These are phyloP conservation scores for Ophion ellenae DNA, from an alignment of 2,888 invertebrate genomes.

Conservation along the genomic window DNA sequence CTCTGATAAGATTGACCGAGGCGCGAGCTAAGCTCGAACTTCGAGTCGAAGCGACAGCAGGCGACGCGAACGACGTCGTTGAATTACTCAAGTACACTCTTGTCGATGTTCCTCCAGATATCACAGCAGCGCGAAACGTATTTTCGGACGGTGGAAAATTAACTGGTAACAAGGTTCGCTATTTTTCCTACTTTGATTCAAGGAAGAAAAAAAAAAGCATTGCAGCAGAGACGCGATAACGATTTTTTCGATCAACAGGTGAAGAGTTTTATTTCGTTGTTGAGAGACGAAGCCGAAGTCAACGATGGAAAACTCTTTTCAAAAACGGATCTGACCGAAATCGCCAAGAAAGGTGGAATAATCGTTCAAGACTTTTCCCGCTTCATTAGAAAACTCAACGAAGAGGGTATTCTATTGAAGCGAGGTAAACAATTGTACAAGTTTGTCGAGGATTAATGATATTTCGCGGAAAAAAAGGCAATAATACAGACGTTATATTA, in stretches of 20 bases:
- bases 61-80: slow-evolving; percentile 94
- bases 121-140: slow-evolving; percentile 83
- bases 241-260: slow-evolving; percentile 76
- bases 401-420: slow-evolving; percentile 93
- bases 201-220: background rate
- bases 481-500: background rate
- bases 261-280: slow-evolving; percentile 89
- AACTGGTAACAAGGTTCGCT: slow-evolving; percentile 82
- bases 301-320: slow-evolving; percentile 90
- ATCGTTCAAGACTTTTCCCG: slow-evolving; percentile 87
- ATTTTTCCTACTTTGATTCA: slow-evolving; percentile 31
- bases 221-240: slow-evolving; percentile 79
- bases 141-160: slow-evolving; percentile 84
- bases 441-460: slow-evolving; percentile 84
- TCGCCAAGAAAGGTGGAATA: slow-evolving; percentile 88
- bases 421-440: slow-evolving; percentile 91
- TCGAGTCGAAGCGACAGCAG: slow-evolving; percentile 90
- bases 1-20: slow-evolving; percentile 93
- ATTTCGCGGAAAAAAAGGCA: slow-evolving; percentile 1
- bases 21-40: slow-evolving; percentile 95
- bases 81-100: slow-evolving; percentile 91
- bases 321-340: slow-evolving; percentile 90
- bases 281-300: slow-evolving; percentile 88
- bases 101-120: slow-evolving; percentile 68
- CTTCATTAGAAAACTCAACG: slow-evolving; percentile 91